These are phyloP conservation scores for Augochlora pura DNA, from an alignment of 1,140 invertebrate species.

Conservation along the genomic window DNA sequence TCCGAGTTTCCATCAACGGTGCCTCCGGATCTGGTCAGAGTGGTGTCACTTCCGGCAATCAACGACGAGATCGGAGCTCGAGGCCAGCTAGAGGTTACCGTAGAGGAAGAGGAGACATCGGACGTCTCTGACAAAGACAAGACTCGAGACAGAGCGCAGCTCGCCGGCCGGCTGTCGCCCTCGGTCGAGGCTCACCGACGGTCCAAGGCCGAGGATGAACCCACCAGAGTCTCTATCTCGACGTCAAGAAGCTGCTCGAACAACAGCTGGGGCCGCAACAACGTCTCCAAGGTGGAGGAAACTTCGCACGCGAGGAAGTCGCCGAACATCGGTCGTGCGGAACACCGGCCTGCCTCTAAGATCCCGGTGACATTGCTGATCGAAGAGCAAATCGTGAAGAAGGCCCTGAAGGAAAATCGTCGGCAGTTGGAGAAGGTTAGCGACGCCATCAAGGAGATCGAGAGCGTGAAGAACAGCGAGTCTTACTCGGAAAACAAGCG, in stretches of 20 bases:
- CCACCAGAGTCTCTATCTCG: constrained; percentile 16
- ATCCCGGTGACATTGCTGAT: constrained; percentile 76
- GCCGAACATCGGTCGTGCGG: neutral
- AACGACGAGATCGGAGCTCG: constrained; percentile 76
- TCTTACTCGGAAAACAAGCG: constrained; percentile 62
- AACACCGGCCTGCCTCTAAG: constrained; percentile 66
- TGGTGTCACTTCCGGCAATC: constrained; percentile 84
- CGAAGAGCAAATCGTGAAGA: constrained; percentile 78
- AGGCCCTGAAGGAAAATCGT: constrained; percentile 76
- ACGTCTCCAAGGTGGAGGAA: constrained; percentile 43
- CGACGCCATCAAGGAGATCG: constrained; percentile 78
- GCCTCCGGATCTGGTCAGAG: constrained; percentile 84
- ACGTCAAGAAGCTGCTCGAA: constrained; percentile 57
- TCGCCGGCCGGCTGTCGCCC: constrained; percentile 24
- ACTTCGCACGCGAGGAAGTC: constrained; percentile 5
- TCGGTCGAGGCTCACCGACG: constrained; percentile 16
- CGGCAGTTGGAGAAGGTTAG: constrained; percentile 77
- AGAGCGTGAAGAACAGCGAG: constrained; percentile 74
- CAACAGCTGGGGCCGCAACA: constrained; percentile 53
- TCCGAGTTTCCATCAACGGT: constrained; percentile 79
- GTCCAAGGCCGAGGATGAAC: neutral
- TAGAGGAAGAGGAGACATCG: constrained; percentile 71
- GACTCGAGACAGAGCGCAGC: constrained; percentile 47
- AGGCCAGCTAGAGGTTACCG: constrained; percentile 65
- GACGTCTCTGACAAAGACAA: constrained; percentile 72